These are phyloP conservation scores for Gymnobelideus leadbeateri DNA, from an alignment of 2,113 vertebrate genomes.

Conservation along the genomic window DNA sequence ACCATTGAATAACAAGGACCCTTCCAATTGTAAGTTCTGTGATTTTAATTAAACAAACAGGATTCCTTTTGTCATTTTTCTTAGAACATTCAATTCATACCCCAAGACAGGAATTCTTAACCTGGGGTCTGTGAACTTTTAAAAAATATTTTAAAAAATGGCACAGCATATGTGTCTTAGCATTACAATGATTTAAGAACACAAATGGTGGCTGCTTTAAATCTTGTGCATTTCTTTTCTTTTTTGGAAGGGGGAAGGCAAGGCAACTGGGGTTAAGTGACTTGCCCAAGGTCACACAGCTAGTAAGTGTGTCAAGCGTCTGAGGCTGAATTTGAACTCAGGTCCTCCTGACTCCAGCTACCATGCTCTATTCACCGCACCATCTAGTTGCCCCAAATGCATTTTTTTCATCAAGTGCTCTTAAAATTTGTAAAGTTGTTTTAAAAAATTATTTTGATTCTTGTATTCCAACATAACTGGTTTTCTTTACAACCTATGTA, in stretches of 20 bases:
- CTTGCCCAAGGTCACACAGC: too few species aligned
- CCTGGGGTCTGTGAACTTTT: background rate
- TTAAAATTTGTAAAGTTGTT: background rate
- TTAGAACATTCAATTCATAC: background rate
- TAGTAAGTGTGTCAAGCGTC: too few species aligned
- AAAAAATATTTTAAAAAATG: background rate
- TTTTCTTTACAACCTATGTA: slow-evolving; percentile 30
- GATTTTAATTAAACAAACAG: background rate
- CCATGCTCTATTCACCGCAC: too few species aligned
- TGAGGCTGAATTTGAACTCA: too few species aligned
- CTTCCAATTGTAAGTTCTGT: background rate
- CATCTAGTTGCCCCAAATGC: too few species aligned
- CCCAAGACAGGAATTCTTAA: background rate
- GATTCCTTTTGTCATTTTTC: background rate
- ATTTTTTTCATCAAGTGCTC: background rate
- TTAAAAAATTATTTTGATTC: background rate
- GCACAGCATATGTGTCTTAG: background rate
- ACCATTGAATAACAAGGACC: background rate
- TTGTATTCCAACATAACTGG: background rate
- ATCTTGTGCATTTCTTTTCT: background rate
- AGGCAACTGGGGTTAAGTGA: too few species aligned
- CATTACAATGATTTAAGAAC: background rate
- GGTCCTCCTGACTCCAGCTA: too few species aligned
- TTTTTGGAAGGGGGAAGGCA: too few species aligned
- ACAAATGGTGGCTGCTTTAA: background rate